A percentile compares a stretch with the other conserved stretches of the same genome.
These are phyloP conservation scores for Batillaria attramentaria DNA, from an alignment of 1,140 invertebrate genomes.

Conservation along the genomic window DNA sequence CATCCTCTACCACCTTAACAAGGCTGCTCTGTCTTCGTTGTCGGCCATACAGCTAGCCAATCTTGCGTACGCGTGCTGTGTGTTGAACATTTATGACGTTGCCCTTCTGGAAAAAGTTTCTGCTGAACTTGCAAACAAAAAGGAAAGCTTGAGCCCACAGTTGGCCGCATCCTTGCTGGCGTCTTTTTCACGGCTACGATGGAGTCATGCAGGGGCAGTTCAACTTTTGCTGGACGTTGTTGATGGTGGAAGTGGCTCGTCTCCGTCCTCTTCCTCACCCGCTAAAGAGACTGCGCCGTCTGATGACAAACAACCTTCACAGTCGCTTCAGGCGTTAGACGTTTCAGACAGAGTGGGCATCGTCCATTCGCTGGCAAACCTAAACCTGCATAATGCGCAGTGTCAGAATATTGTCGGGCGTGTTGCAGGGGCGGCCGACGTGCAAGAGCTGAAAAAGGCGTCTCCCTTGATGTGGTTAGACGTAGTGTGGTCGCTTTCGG, in stretches of 20 bases:
- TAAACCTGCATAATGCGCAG: not conserved
- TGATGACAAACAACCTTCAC: no score
- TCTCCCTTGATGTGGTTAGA: constrained; percentile 17
- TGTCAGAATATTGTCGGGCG: not conserved
- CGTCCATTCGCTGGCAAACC: not conserved
- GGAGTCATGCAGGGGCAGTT: not conserved
- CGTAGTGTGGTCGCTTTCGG: constrained; percentile 21
- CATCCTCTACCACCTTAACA: constrained; percentile 26
- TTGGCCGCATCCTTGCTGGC: constrained; percentile 5
- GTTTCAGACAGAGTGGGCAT: not conserved
- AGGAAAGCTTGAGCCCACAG: not conserved
- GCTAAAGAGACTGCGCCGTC: no score
- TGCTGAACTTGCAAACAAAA: not conserved
- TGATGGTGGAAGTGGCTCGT: not conserved
- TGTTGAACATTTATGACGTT: constrained; percentile 9
- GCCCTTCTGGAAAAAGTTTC: not conserved
- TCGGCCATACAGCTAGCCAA: constrained; percentile 21
- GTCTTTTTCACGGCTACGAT: constrained; percentile 19
- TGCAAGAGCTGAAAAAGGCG: not conserved
- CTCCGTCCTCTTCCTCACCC: no score
- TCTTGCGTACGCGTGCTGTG: constrained; percentile 10
- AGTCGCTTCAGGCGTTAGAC: not conserved
- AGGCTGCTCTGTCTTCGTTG: not conserved
- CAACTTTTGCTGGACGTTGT: not conserved
- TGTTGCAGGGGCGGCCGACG: not conserved